Conservation (phyloP, 2,888 invertebrate species). For the Pristionchus mayeri region DNA sequence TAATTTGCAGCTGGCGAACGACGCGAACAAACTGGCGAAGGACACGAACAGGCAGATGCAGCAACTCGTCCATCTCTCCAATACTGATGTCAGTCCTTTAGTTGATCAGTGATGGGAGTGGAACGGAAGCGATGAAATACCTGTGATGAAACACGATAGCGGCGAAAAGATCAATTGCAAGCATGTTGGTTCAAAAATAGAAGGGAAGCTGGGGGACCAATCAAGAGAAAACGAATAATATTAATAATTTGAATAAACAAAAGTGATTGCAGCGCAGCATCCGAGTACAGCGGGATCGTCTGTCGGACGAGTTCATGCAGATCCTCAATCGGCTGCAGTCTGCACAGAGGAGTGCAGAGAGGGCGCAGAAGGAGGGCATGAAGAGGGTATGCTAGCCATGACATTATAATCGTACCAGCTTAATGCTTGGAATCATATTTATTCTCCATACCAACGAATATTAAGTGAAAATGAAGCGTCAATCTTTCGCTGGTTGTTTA, state of each 20-base stretch:
- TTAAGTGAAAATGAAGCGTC: too few relatives aligned
- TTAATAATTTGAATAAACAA: too few relatives aligned
- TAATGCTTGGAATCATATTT: too few relatives aligned
- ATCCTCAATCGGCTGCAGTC: conserved; percentile 69
- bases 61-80: conserved; percentile 65
- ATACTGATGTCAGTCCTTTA: conserved; percentile 60
- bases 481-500: neutral
- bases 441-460: too few relatives aligned
- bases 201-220: too few relatives aligned
- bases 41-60: conserved; percentile 68
- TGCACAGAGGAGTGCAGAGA: conserved; percentile 57
- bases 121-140: too few relatives aligned
- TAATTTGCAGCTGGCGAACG: conserved; percentile 59
- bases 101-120: too few relatives aligned
- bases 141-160: too few relatives aligned
- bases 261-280: conserved; percentile 62
- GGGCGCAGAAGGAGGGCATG: conserved; percentile 50
- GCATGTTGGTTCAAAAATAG: too few relatives aligned
- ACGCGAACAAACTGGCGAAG: conserved; percentile 68
- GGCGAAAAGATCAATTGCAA: too few relatives aligned
- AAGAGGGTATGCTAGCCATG: conserved; percentile 22
- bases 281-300: conserved; percentile 67
- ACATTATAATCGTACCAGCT: too few relatives aligned
- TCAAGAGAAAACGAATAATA: too few relatives aligned
- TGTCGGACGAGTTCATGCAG: conserved; percentile 72